These are phyloP conservation scores for Urocyon cinereoargenteus DNA, from an alignment of 2,797 vertebrate species.

Conservation along the genomic window DNA sequence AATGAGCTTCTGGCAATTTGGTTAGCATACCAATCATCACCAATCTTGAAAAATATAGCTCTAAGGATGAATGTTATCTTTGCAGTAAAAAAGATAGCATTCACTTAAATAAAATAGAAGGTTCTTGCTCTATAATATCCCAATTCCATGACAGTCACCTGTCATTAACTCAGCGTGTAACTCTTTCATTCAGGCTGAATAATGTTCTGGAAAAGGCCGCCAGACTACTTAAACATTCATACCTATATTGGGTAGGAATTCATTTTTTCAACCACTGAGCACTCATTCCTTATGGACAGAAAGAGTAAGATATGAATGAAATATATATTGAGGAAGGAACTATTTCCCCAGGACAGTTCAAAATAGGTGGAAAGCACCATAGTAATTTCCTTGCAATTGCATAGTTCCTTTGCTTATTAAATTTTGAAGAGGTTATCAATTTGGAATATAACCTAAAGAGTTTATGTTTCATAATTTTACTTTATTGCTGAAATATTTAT, in stretches of 20 bases:
- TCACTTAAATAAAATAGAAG: conserved; percentile 66
- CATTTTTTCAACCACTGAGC: conserved; percentile 60
- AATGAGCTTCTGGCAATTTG: conserved; percentile 46
- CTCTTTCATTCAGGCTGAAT: conserved; percentile 54
- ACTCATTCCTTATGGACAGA: conserved; percentile 58
- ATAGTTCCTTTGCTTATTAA: conserved; percentile 79
- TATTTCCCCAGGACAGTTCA: conserved; percentile 67
- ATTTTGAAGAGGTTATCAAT: conserved; percentile 86
- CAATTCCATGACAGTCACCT: conserved; percentile 59
- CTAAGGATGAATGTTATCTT: conserved; percentile 61
- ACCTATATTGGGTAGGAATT: conserved; percentile 24
- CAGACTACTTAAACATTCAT: conserved; percentile 69
- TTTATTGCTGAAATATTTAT: conserved; percentile 90
- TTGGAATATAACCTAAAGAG: conserved; percentile 87
- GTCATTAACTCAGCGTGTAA: conserved; percentile 40
- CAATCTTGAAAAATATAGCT: conserved; percentile 60
- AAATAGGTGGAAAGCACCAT: conserved; percentile 71
- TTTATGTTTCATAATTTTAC: conserved; percentile 88
- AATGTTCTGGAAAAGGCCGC: conserved; percentile 36
- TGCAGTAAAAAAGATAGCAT: conserved; percentile 61
- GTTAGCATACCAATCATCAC: neutral
- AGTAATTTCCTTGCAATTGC: conserved; percentile 72
- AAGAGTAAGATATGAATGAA: conserved; percentile 55
- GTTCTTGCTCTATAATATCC: conserved; percentile 1
- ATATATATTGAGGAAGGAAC: conserved; percentile 26